Percentiles rank a stretch among this genome's conserved stretches.
Conservation (phyloP, 64 coral and sea anemone genomes). For the Pocillopora damicornis region DNA sequence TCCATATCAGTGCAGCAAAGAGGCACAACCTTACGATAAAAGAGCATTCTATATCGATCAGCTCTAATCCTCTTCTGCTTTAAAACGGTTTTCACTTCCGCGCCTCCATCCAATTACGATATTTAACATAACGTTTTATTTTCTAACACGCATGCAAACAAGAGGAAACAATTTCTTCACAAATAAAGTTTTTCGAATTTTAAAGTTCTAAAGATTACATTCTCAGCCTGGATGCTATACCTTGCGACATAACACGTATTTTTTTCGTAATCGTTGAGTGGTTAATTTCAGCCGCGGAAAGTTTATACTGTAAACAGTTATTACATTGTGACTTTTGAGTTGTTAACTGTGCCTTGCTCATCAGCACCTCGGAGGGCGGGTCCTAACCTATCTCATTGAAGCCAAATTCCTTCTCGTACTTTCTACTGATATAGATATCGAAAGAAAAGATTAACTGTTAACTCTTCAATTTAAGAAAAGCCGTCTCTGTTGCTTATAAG, state of each 20-base stretch:
- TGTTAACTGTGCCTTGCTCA: background rate
- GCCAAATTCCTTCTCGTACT: constrained; percentile 37
- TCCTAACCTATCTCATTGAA: constrained; percentile 21
- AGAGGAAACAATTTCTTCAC: background rate
- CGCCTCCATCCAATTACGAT: background rate
- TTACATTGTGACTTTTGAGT: constrained; percentile 15
- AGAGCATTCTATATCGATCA: background rate
- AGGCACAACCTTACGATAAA: no score
- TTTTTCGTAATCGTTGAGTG: background rate
- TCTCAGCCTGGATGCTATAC: background rate
- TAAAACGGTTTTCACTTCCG: background rate
- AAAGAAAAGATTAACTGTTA: constrained; percentile 14
- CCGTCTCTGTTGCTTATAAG: background rate
- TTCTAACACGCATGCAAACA: background rate
- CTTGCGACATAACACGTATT: constrained; percentile 9
- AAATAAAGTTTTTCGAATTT: background rate
- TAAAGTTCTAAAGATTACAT: background rate
- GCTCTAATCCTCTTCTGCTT: background rate
- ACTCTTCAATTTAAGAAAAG: constrained; percentile 5
- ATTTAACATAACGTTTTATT: background rate
- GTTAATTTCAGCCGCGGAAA: background rate
- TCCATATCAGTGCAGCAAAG: no score
- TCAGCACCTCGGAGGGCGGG: constrained; percentile 34
- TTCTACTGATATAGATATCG: background rate
- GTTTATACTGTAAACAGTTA: constrained; percentile 51